A percentile compares a stretch with the other conserved stretches of the same genome.
phyloP scores from a whole-genome alignment of 2,888 invertebrate species.

The Incurvaria masculella region DNA sequence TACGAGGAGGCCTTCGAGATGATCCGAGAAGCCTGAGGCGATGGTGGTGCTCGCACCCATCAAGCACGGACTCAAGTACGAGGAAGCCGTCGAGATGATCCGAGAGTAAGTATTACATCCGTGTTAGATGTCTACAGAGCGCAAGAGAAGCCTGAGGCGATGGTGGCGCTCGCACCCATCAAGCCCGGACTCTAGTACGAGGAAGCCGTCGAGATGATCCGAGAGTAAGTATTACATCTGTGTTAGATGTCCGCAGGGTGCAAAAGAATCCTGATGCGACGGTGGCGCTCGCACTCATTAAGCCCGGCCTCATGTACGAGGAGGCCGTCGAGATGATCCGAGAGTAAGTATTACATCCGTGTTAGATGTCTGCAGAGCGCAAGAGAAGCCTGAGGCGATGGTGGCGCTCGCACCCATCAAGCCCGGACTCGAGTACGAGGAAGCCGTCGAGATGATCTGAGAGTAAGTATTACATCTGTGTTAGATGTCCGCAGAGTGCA shows the following conservation, averaged over 20 bases:
- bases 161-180: constrained; percentile 98
- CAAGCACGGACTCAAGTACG: constrained; percentile 97
- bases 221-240: no score
- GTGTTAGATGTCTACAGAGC: no score
- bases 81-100: constrained; percentile 97
- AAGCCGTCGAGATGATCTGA: no score
- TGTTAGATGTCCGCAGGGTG: no score
- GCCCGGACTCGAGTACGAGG: no score
- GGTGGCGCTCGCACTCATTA: constrained; percentile 96
- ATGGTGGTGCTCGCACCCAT: constrained; percentile 97
- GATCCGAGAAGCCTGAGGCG: no score
- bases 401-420: no score
- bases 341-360: constrained; percentile 76
- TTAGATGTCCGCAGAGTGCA: no score
- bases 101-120: constrained; percentile 80
- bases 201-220: no score
- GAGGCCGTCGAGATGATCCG: constrained; percentile 98
- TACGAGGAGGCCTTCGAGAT: constrained; percentile 97
- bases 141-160: constrained; percentile 78
- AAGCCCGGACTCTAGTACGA: no score
- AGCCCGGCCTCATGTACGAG: constrained; percentile 97
- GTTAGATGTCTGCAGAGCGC: constrained; percentile 60
- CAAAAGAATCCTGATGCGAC: no score
- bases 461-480: no score
- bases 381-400: constrained; percentile 81